Conservation (phyloP, 2,113 vertebrate genomes). For the Sinocyclocheilus anshuiensis region DNA sequence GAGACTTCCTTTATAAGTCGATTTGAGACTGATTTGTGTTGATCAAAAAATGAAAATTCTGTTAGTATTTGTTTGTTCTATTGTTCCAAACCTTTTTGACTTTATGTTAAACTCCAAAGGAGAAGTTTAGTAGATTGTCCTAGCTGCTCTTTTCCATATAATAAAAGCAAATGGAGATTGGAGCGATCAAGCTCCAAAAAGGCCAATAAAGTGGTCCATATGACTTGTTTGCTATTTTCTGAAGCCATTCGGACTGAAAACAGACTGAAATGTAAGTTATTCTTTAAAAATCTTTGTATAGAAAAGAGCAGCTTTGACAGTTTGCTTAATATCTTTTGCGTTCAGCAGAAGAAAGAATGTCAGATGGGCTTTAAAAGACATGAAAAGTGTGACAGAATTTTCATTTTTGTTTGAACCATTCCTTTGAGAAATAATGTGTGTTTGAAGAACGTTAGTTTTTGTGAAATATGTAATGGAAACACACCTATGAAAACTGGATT, state of each 20-base stretch:
- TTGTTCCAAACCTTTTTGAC: neutral
- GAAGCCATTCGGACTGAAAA: neutral
- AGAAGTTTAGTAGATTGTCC: neutral
- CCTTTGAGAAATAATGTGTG: neutral
- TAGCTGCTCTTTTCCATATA: constrained; percentile 9
- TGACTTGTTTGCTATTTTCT: neutral
- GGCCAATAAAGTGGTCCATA: neutral
- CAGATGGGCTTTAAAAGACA: neutral
- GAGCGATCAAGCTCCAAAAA: neutral
- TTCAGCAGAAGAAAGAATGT: neutral
- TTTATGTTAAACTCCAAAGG: neutral
- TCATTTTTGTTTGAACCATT: neutral
- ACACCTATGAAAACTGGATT: constrained; percentile 75
- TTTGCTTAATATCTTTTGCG: neutral
- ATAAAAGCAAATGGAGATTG: neutral
- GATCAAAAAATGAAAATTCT: neutral
- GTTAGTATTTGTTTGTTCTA: neutral
- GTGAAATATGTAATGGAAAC: constrained; percentile 60
- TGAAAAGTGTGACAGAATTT: neutral
- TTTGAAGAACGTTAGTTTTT: neutral
- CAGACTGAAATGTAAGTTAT: neutral
- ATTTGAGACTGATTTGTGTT: neutral
- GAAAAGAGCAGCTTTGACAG: neutral
- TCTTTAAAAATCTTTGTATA: neutral
- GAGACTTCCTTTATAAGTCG: neutral